These are phyloP conservation scores for Zootoca vivipara DNA, from an alignment of 2,113 vertebrate species.

Conservation along the genomic window DNA sequence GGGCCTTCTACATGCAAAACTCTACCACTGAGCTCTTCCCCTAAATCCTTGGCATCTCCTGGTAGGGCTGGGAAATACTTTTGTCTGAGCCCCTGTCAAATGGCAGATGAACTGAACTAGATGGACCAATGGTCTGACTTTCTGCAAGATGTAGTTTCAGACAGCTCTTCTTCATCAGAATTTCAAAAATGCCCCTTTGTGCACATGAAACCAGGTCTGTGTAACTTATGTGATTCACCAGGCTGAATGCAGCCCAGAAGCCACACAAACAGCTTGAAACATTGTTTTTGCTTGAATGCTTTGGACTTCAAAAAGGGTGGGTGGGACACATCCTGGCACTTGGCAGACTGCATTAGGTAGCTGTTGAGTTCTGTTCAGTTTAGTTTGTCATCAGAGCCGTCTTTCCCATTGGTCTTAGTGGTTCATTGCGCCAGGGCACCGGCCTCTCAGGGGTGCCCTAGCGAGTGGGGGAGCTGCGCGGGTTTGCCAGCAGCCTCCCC, in stretches of 20 bases:
- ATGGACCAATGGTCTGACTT: neutral
- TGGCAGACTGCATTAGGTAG: neutral
- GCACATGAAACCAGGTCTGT: neutral
- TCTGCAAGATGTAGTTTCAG: no score
- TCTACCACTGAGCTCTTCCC: no score
- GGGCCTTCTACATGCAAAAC: no score
- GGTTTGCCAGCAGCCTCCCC: no score
- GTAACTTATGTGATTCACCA: neutral
- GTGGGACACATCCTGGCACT: neutral
- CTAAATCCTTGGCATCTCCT: neutral
- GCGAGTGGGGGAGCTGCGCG: no score
- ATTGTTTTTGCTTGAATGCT: neutral
- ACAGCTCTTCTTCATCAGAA: neutral
- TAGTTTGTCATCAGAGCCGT: neutral
- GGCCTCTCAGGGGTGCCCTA: no score
- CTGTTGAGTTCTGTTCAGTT: neutral
- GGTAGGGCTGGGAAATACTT: neutral
- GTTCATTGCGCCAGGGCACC: no score
- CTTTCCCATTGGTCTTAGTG: no score
- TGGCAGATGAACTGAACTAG: no score
- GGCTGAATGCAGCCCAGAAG: neutral
- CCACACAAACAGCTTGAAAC: neutral
- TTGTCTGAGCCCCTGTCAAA: neutral
- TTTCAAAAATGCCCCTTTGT: neutral
- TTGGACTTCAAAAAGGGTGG: neutral